phyloP scores from a whole-genome alignment of 2,797 vertebrate genomes.

The Luscinia luscinia region DNA sequence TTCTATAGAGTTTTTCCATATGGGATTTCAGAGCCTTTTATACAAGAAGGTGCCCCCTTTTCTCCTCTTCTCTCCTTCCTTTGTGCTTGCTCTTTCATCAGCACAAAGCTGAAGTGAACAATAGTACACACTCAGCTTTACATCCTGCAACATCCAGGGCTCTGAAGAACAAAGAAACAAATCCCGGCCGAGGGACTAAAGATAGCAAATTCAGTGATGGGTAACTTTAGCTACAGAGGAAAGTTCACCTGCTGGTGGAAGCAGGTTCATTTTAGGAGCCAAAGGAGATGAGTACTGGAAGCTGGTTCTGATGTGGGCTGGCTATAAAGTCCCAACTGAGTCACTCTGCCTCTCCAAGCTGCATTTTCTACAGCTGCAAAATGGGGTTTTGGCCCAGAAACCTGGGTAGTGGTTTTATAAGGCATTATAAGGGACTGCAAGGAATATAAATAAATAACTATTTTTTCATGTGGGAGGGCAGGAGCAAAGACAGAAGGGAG shows the following conservation, averaged over 20 bases:
- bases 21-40: conserved; percentile 35
- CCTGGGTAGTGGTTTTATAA: not conserved
- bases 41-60: conserved; percentile 19
- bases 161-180: conserved; percentile 33
- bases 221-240: not conserved
- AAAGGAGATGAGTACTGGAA: not conserved
- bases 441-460: conserved; percentile 32
- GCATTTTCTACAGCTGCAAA: conserved; percentile 29
- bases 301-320: not conserved
- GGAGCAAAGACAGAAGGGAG: conserved; percentile 47
- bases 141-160: not conserved
- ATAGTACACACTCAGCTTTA: conserved; percentile 13
- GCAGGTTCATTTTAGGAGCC: conserved; percentile 6
- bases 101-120: conserved; percentile 58
- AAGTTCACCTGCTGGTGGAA: not conserved
- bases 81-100: conserved; percentile 48
- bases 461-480: conserved; percentile 22
- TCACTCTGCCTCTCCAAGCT: not conserved
- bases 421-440: not conserved
- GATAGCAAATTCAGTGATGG: not conserved
- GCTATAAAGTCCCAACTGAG: conserved; percentile 10
- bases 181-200: not conserved
- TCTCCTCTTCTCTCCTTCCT: conserved; percentile 17
- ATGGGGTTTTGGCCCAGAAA: conserved; percentile 30
- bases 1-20: conserved; percentile 39